Conservation (phyloP, 2,797 vertebrate species). For the Zenarchopterus dispar region DNA sequence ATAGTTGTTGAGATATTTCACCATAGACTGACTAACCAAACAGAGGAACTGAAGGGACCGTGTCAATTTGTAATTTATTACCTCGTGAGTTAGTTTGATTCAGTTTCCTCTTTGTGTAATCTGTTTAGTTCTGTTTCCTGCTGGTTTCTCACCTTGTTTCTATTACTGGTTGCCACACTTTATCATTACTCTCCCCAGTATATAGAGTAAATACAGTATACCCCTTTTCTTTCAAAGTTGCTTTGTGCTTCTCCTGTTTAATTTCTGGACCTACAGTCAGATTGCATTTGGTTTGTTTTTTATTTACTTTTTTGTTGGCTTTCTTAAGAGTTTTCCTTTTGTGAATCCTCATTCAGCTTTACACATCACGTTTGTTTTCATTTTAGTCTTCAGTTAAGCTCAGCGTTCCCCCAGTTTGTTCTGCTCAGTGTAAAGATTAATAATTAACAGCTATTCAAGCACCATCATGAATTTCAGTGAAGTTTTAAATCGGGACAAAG, state of each 20-base stretch:
- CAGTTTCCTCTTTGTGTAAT: no score
- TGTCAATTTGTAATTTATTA: not conserved
- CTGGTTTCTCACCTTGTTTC: no score
- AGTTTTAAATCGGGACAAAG: not conserved
- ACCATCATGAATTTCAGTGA: not conserved
- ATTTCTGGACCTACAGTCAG: no score
- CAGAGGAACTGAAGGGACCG: not conserved
- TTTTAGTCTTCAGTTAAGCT: not conserved
- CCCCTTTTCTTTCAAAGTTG: no score
- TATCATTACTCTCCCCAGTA: no score
- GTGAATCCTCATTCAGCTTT: no score
- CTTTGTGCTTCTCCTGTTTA: no score
- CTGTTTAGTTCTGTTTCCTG: no score
- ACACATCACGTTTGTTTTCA: not conserved
- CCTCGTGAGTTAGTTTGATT: not conserved
- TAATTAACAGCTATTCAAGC: conserved; percentile 2
- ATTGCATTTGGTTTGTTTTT: no score
- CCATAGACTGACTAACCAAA: not conserved
- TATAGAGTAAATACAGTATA: no score
- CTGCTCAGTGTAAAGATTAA: not conserved
- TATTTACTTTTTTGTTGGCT: no score
- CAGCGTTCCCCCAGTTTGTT: not conserved
- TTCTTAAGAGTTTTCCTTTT: not conserved
- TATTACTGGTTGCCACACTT: no score
- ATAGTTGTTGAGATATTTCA: not conserved